phyloP scores from a whole-genome alignment of 2,113 vertebrate species.

The Tinamus guttatus region DNA sequence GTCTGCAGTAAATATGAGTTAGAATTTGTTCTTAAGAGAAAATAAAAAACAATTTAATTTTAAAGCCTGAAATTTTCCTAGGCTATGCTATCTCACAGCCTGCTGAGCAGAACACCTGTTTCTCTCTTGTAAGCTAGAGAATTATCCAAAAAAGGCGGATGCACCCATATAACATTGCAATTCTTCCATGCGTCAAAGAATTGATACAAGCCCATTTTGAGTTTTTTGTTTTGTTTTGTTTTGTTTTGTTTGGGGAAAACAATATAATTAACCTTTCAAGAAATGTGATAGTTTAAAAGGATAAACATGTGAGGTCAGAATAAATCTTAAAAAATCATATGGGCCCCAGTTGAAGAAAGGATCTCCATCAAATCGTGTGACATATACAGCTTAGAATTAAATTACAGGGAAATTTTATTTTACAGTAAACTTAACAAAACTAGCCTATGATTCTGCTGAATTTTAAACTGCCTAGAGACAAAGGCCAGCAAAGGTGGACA shows the following conservation, averaged over 20 bases:
- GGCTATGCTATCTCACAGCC: background rate
- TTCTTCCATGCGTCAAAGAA: background rate
- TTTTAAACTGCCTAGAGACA: background rate
- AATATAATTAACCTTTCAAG: background rate
- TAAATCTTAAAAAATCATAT: background rate
- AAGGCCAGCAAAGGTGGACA: fast-evolving
- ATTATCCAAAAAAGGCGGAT: background rate
- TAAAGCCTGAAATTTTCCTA: background rate
- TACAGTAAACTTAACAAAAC: background rate
- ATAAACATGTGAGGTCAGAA: background rate
- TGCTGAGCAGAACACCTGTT: background rate
- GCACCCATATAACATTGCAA: background rate
- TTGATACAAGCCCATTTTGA: background rate
- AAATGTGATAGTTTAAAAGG: background rate
- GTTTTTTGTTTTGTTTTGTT: background rate
- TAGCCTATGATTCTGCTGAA: fast-evolving
- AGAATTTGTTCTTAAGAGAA: background rate
- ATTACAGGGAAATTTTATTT: background rate
- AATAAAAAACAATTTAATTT: background rate
- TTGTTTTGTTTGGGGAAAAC: background rate
- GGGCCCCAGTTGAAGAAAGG: fast-evolving
- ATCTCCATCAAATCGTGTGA: fast-evolving
- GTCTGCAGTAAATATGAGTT: background rate
- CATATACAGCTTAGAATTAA: background rate
- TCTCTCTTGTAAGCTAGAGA: background rate